These are phyloP conservation scores for Ctenodactylus gundi DNA, from an alignment of 2,113 vertebrate species.

Conservation along the genomic window DNA sequence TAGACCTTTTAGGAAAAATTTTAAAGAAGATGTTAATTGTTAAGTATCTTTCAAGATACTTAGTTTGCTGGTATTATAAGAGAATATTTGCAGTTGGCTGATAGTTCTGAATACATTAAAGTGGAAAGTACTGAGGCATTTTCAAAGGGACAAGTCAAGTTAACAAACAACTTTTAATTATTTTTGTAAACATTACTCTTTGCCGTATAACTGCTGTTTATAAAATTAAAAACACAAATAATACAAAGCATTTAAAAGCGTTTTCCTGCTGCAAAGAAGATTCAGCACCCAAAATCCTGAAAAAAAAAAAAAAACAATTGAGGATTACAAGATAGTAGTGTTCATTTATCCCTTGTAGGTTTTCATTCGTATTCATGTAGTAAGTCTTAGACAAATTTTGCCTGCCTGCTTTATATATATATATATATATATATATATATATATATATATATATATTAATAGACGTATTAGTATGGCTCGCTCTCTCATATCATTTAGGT, in stretches of 20 bases:
- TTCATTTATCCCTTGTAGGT: accelerated
- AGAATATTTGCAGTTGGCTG: not conserved
- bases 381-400: too few relatives aligned
- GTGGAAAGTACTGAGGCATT: not conserved
- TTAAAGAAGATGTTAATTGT: not conserved
- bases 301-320: conserved; percentile 29
- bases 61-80: not conserved
- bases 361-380: not conserved
- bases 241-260: not conserved
- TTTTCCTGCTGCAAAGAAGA: not conserved
- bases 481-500: too few relatives aligned
- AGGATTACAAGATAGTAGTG: not conserved
- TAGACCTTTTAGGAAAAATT: not conserved
- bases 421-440: not conserved
- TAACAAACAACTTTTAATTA: conserved; percentile 47
- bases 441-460: not conserved
- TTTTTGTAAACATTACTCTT: conserved; percentile 21
- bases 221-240: conserved; percentile 64
- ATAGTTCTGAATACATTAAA: not conserved
- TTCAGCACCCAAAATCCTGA: not conserved
- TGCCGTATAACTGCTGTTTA: not conserved
- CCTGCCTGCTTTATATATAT: too few relatives aligned
- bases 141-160: not conserved
- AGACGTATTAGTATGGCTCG: not conserved
- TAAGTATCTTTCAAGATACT: not conserved